phyloP scores from a whole-genome alignment of 2,888 invertebrate species.

The Muschampia plurimacula region DNA sequence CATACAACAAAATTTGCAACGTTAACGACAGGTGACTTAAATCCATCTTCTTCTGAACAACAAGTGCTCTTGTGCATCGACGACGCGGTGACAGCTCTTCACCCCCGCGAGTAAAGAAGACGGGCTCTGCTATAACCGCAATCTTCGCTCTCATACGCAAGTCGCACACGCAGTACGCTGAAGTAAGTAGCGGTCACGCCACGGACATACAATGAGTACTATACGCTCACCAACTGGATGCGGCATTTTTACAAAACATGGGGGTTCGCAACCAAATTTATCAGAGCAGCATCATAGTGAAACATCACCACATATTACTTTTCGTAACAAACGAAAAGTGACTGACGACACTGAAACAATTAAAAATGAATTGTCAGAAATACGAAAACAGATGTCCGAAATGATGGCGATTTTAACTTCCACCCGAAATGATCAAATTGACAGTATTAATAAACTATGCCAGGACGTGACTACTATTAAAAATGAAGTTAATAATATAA shows the following conservation, averaged over 20 bases:
- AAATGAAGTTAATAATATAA: constrained; percentile 33
- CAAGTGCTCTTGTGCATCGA: not conserved
- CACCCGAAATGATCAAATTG: constrained; percentile 29
- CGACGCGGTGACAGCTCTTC: no score
- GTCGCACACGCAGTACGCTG: not conserved
- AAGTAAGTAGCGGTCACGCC: not conserved
- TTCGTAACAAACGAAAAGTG: constrained; percentile 27
- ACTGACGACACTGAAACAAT: constrained; percentile 19
- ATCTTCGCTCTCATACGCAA: not conserved
- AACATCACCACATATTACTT: not conserved
- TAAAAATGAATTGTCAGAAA: constrained; percentile 28
- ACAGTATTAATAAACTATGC: constrained; percentile 26
- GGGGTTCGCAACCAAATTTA: constrained; percentile 32
- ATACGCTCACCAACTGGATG: constrained; percentile 35
- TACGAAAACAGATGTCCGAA: constrained; percentile 38
- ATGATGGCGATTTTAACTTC: constrained; percentile 33
- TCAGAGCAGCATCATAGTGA: constrained; percentile 1
- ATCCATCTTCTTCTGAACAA: not conserved
- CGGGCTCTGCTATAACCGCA: not conserved
- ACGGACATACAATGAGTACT: constrained; percentile 25
- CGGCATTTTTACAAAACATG: constrained; percentile 11
- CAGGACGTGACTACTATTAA: constrained; percentile 36
- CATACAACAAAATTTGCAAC: not conserved
- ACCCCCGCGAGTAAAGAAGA: no score
- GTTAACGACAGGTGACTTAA: not conserved